These are phyloP conservation scores for Chalcosyrphus nemorum DNA, from an alignment of 2,888 invertebrate genomes.

Conservation along the genomic window DNA sequence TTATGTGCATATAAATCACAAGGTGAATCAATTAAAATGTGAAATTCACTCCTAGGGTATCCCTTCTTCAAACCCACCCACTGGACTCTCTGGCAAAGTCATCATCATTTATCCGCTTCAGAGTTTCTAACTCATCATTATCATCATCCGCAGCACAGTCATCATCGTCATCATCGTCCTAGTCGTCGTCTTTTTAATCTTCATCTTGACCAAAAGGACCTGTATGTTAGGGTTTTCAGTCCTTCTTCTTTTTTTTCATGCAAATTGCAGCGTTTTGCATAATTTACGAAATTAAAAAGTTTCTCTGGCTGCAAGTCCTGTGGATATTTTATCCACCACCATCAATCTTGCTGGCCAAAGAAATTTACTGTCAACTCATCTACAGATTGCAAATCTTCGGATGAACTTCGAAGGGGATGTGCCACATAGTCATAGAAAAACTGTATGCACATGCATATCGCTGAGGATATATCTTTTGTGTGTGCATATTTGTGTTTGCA, in stretches of 20 bases:
- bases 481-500: constrained; percentile 19
- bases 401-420: constrained; percentile 46
- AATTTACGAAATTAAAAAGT: constrained; percentile 66
- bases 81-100: constrained; percentile 2
- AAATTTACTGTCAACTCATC: constrained; percentile 61
- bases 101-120: constrained; percentile 40
- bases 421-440: too few relatives aligned
- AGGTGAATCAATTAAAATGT: constrained; percentile 53
- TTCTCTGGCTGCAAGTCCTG: constrained; percentile 20
- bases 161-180: constrained; percentile 1
- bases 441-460: background rate
- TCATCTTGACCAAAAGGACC: constrained; percentile 42
- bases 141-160: constrained; percentile 23
- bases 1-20: constrained; percentile 53
- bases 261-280: constrained; percentile 63
- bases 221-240: background rate
- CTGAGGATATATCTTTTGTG: background rate
- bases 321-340: constrained; percentile 23
- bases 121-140: constrained; percentile 48
- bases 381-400: constrained; percentile 60
- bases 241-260: constrained; percentile 11
- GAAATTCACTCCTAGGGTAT: constrained; percentile 35
- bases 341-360: constrained; percentile 58
- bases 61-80: background rate
- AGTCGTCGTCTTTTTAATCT: background rate